Percentiles rank a stretch among this genome's conserved stretches.
These are phyloP conservation scores for Hippocampus comes DNA, from an alignment of 2,113 vertebrate genomes.

Conservation along the genomic window DNA sequence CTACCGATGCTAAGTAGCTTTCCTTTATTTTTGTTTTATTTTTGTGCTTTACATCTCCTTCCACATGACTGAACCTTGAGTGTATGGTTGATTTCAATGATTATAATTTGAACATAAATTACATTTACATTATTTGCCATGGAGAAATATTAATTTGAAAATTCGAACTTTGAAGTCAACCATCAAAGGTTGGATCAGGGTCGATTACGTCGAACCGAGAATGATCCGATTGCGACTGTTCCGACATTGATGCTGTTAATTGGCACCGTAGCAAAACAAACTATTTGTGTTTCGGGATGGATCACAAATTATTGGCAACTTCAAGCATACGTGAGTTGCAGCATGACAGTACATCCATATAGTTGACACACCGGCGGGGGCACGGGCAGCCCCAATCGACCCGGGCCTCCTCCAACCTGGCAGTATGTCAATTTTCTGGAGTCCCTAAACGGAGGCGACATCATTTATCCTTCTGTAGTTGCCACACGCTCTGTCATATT, in stretches of 20 bases:
- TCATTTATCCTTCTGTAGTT: slow-evolving; percentile 54
- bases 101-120: no score
- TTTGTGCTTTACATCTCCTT: no score
- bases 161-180: not conserved
- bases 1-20: no score
- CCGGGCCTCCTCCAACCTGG: slow-evolving; percentile 37
- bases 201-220: not conserved
- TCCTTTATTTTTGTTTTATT: no score
- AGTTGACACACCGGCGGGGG: slow-evolving; percentile 52
- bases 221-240: not conserved
- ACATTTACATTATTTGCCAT: no score
- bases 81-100: no score
- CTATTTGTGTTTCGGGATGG: not conserved
- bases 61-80: no score
- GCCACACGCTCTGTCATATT: slow-evolving; percentile 49
- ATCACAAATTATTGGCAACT: slow-evolving; percentile 42
- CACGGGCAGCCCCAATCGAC: slow-evolving; percentile 46
- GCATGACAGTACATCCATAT: slow-evolving; percentile 46
- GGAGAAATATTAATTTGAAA: no score
- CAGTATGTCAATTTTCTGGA: slow-evolving; percentile 60
- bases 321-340: slow-evolving; percentile 31
- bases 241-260: not conserved
- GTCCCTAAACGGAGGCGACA: slow-evolving; percentile 60
- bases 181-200: not conserved
- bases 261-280: not conserved